Evolutionary conservation across 2,888 invertebrate genomes (phyloP).

Genomic region (Aricia artaxerxes): DNA sequence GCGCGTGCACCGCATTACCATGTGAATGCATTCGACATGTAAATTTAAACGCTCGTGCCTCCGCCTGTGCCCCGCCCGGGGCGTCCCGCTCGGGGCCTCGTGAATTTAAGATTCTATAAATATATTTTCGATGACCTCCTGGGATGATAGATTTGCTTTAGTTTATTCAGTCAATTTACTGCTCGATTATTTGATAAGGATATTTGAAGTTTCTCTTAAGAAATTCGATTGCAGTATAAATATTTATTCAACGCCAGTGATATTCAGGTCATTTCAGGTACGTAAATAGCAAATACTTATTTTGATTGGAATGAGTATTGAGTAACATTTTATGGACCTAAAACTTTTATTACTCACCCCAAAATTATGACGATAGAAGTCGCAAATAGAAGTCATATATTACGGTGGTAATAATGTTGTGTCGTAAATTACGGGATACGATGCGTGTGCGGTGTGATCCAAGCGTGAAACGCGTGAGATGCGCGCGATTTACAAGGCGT

Average conservation of each 20-base stretch:
- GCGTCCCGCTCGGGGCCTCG: background rate
- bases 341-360: background rate
- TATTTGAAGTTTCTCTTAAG: background rate
- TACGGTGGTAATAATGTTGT: constrained; percentile 26
- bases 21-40: constrained; percentile 49
- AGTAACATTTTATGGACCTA: background rate
- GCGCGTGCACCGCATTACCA: constrained; percentile 46
- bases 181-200: background rate
- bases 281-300: too few species aligned
- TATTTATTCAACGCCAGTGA: background rate
- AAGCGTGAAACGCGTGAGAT: background rate
- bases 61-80: constrained; percentile 31
- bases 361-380: background rate
- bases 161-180: background rate
- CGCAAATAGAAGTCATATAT: background rate
- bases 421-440: background rate
- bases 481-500: background rate
- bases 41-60: constrained; percentile 42
- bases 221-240: background rate
- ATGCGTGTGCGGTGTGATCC: background rate
- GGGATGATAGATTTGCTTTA: background rate
- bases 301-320: too few species aligned
- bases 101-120: constrained; percentile 13
- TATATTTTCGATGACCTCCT: constrained; percentile 2
- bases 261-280: too few species aligned